Percentiles rank a stretch among this genome's conserved stretches.
Conservation (phyloP, 1,140 invertebrate genomes). For the Drosophila nikananu region DNA sequence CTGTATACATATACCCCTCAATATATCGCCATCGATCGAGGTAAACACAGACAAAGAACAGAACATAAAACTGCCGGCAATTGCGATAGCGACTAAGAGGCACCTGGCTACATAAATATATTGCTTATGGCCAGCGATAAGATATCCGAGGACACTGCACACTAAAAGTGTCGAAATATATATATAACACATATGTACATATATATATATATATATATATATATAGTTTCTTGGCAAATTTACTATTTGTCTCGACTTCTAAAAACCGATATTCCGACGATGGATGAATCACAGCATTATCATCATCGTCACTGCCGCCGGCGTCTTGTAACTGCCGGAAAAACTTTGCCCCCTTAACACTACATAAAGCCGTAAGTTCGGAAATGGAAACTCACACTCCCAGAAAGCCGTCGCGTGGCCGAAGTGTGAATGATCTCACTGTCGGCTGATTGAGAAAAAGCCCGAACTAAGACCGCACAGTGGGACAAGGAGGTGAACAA, state of each 20-base stretch:
- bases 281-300: slow-evolving; percentile 17
- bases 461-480: slow-evolving; percentile 32
- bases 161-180: not conserved
- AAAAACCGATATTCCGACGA: not conserved
- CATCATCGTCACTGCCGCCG: not conserved
- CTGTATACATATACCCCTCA: slow-evolving; percentile 2
- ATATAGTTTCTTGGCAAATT: slow-evolving; percentile 3
- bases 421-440: slow-evolving; percentile 55
- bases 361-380: not conserved
- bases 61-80: slow-evolving; percentile 13
- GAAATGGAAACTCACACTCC: slow-evolving; percentile 8
- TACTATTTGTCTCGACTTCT: not conserved
- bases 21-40: slow-evolving; percentile 3
- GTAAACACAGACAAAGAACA: slow-evolving; percentile 21
- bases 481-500: not conserved
- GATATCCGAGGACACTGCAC: slow-evolving; percentile 19
- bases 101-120: slow-evolving; percentile 40
- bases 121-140: slow-evolving; percentile 22
- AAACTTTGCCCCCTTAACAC: slow-evolving; percentile 43
- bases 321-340: slow-evolving; percentile 9
- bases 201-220: not conserved
- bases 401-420: slow-evolving; percentile 13
- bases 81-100: slow-evolving; percentile 7
- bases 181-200: not conserved
- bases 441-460: slow-evolving; percentile 36